phyloP scores from a whole-genome alignment of 1,140 invertebrate species.

The Rhopalosiphum maidis region DNA sequence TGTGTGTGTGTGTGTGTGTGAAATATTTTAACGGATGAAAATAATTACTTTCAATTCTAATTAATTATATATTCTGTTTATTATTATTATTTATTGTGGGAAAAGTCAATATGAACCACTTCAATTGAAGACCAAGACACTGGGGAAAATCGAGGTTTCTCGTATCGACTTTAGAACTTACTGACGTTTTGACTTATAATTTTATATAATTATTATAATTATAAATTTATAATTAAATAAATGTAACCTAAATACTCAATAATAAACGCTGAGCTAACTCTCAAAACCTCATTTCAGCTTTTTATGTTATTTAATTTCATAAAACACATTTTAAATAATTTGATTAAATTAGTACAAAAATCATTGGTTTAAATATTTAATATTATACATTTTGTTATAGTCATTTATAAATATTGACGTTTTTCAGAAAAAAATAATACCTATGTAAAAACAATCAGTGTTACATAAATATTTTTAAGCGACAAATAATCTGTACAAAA shows the following conservation, averaged over 20 bases:
- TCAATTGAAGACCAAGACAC: neutral
- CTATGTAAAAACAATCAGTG: neutral
- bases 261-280: too few relatives aligned
- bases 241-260: too few relatives aligned
- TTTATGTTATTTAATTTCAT: neutral
- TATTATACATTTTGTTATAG: neutral
- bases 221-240: neutral
- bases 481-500: too few relatives aligned
- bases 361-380: neutral
- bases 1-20: neutral
- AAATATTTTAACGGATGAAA: neutral
- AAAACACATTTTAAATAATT: neutral
- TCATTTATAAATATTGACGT: neutral
- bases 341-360: neutral
- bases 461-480: neutral
- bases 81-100: neutral
- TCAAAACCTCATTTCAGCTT: neutral
- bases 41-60: neutral
- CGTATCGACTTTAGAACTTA: neutral
- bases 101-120: neutral
- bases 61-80: neutral
- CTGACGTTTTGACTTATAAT: neutral
- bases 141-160: neutral
- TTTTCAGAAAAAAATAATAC: too few relatives aligned
- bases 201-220: neutral